phyloP scores from a whole-genome alignment of 2,797 vertebrate genomes.

The Cygnus olor region DNA sequence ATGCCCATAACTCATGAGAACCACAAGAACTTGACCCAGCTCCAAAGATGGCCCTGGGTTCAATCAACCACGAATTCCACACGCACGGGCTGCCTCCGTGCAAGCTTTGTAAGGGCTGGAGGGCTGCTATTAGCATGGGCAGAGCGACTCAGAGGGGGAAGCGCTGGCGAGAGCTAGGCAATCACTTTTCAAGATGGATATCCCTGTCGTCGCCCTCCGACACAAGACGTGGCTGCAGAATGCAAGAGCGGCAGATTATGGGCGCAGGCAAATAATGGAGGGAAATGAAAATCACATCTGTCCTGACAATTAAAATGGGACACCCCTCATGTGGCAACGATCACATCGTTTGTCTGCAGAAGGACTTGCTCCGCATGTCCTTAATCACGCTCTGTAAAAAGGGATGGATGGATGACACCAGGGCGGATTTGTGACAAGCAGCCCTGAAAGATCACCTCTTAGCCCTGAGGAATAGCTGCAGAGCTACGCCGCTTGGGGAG shows the following conservation, averaged over 20 bases:
- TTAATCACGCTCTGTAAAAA: slow-evolving; percentile 30
- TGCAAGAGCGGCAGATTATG: background rate
- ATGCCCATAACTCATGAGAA: background rate
- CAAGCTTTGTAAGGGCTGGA: background rate
- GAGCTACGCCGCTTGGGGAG: background rate
- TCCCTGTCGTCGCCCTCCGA: slow-evolving; percentile 11
- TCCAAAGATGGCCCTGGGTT: background rate
- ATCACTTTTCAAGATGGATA: slow-evolving; percentile 60
- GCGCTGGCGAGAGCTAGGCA: background rate
- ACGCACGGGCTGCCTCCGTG: background rate
- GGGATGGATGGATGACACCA: background rate
- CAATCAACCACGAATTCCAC: background rate
- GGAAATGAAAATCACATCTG: slow-evolving; percentile 54
- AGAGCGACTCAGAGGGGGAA: background rate
- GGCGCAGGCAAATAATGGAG: background rate
- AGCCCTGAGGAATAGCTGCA: background rate
- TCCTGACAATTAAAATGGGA: slow-evolving; percentile 47
- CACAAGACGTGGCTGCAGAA: background rate
- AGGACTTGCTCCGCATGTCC: slow-evolving; percentile 5
- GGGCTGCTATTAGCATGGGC: background rate
- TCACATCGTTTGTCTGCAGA: slow-evolving; percentile 59
- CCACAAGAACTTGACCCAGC: background rate
- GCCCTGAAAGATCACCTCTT: slow-evolving; percentile 14
- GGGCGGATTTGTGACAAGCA: slow-evolving; percentile 48
- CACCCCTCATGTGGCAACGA: slow-evolving; percentile 49